Conservation (phyloP, 2,888 invertebrate species). For the Saturnia japonica region DNA sequence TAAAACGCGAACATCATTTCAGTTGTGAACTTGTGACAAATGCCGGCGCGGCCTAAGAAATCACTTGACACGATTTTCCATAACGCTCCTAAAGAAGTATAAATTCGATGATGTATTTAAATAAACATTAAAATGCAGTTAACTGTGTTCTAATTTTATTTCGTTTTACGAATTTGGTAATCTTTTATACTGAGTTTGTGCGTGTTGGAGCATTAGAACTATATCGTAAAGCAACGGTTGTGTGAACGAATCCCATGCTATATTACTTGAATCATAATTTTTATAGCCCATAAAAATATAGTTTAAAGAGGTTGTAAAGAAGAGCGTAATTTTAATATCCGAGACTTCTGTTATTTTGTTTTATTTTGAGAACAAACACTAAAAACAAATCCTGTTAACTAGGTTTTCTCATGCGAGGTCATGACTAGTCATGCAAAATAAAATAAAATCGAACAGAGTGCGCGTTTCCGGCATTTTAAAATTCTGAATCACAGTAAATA, state of each 20-base stretch:
- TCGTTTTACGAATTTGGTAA: too few relatives aligned
- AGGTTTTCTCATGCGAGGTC: not conserved
- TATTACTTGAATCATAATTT: not conserved
- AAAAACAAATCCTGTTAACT: not conserved
- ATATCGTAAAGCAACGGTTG: not conserved
- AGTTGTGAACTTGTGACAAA: too few relatives aligned
- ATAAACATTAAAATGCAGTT: too few relatives aligned
- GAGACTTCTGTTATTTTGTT: not conserved
- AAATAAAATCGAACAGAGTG: not conserved
- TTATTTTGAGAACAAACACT: not conserved
- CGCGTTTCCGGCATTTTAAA: constrained; percentile 7
- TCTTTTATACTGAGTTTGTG: too few relatives aligned
- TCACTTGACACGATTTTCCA: too few relatives aligned
- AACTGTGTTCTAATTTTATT: too few relatives aligned
- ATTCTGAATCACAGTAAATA: constrained; percentile 1
- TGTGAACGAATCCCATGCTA: not conserved
- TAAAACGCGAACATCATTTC: too few relatives aligned
- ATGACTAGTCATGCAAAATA: not conserved
- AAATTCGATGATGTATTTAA: too few relatives aligned
- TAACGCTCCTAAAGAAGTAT: too few relatives aligned
- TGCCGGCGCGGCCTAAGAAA: too few relatives aligned
- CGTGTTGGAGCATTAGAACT: too few relatives aligned
- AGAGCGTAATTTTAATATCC: not conserved
- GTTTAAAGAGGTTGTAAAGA: not conserved
- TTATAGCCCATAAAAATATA: constrained; percentile 1